Base-by-base conservation (phyloP, 2,888 invertebrate species). In the Schizotus pectinicornis region DNA sequence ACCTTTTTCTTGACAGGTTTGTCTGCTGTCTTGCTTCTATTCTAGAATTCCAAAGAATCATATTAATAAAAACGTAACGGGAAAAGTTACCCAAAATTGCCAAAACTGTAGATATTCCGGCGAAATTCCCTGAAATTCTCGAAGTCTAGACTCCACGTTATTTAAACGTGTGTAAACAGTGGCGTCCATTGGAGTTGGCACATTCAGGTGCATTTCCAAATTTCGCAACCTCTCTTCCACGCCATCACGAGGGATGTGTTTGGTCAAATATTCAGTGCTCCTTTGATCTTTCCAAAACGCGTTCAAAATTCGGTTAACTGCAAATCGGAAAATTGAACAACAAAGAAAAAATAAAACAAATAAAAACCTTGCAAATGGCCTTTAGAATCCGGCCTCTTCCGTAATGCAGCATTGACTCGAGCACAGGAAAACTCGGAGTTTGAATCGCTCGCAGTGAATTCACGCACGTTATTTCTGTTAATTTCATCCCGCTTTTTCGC, bases 61-160 rank as follows among this genome's bases (percentile, higher is more conserved):
- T 34, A 6, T 39, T 39, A 12, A 2, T 12, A 39, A n/a, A 3
- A 30, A n/a, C 9, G 7, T 5, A 38, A 50, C 30, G n/a, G 13
- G 3, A 31, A 42, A n/a, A 8, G 3, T 9, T 41, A 7, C 34
- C 22, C 14, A 37, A 36, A 36, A 7, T 1, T 14, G 36, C 82
- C 85, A 83, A 78, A 89, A 88, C 66, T 87, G 84, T 14, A 86
- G 84, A 73, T 94, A 94, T 77, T 94, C 94, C 0, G 93, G 93
- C 35, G 92, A 93, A 50, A 90, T 76, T 0, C 91, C 84, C 77
- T 94, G 90, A 56, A 94, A 77, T 59, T 85, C 81, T 6, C 91
- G 80, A 45, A 94, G 84, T 62, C 87, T 84, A 69, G 92, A 86
- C 77, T 94, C 94, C 69, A 93, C 82, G 1, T 79, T 80, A 77